A percentile compares a stretch with the other conserved stretches of the same genome.
phyloP scores from a whole-genome alignment of 2,888 invertebrate species.

The Cepaea hortensis region DNA sequence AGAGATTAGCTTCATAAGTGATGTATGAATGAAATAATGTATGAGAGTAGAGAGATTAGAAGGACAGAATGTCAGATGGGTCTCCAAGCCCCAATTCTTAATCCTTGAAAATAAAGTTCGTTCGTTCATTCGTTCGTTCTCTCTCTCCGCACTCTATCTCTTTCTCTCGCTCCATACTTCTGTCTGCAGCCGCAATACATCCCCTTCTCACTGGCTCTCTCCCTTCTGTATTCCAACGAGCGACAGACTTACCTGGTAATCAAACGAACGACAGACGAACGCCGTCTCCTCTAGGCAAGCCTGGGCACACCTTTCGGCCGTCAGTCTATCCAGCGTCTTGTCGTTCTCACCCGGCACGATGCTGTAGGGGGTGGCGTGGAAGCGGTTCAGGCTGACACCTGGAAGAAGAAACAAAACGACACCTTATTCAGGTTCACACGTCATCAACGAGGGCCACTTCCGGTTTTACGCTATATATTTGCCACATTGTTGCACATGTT shows the following conservation, averaged over 20 bases:
- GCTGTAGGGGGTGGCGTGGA: constrained; percentile 72
- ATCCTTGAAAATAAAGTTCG: too few species aligned
- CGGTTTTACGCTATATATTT: too few species aligned
- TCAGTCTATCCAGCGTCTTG: constrained; percentile 63
- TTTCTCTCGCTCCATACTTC: not conserved
- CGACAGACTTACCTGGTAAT: constrained; percentile 67
- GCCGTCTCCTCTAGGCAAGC: constrained; percentile 70
- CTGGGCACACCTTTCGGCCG: constrained; percentile 71
- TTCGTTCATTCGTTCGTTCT: too few species aligned
- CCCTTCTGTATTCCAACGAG: not conserved
- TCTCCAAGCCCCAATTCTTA: too few species aligned
- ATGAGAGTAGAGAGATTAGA: too few species aligned
- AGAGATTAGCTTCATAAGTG: too few species aligned
- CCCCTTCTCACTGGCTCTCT: not conserved
- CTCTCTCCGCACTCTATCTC: not conserved
- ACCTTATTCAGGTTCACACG: not conserved
- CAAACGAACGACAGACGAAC: constrained; percentile 73
- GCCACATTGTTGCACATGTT: too few species aligned
- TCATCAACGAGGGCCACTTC: not conserved
- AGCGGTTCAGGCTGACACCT: constrained; percentile 68
- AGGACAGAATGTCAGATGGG: too few species aligned
- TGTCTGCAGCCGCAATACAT: not conserved
- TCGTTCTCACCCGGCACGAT: constrained; percentile 70
- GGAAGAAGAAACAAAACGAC: constrained; percentile 16
- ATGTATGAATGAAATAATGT: too few species aligned